Base-by-base conservation (phyloP, 1,140 invertebrate species). In the Leptopilina boulardi region DNA sequence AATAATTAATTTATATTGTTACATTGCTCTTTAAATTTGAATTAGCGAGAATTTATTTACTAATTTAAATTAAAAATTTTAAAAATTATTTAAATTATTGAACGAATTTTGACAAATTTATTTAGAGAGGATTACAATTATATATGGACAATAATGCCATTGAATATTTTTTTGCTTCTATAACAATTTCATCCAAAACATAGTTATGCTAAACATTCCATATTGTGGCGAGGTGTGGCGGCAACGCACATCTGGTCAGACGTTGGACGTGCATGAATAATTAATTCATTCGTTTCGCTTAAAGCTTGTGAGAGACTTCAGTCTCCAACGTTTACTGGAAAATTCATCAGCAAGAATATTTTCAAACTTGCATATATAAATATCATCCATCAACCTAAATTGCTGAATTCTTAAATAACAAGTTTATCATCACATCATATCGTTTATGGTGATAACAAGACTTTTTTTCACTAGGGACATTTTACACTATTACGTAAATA, bases 201-300 rank as follows among this genome's bases (percentile, higher is more conserved):
- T 78, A 82, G 81, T 81, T 80, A 84, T 84, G 83, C 79, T 84
- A 84, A 84, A 82, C 82, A 81, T 74, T 23, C 73, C 80, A 41
- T 73, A 44, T 44, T 41, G 70, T 71, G 71, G 56, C 34, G 80
- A 71, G 82, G n/a, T n/a, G 83, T 84, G 81, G 82, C 77, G 77
- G 83, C 42, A 73, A 72, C 54, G 77, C 76, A 78, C 75, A 78
- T 82, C 82, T 82, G 78, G 81, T 82, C 83, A 82, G 83, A 80
- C 79, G 77, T 42, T 42, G 79, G 79, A 82, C 79, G 78, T 81
- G 81, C 79, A 84, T 84, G 83, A 82, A 84, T 84, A 82, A 84
- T 82, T 82, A 84, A 84, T 84, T 81, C 76, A 75, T 81, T 73
- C 75, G 70, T 82, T 80, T 76, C 70, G 76, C 80, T 74, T 79